Conservation (phyloP, 2,113 vertebrate genomes). For the Equus przewalskii region DNA sequence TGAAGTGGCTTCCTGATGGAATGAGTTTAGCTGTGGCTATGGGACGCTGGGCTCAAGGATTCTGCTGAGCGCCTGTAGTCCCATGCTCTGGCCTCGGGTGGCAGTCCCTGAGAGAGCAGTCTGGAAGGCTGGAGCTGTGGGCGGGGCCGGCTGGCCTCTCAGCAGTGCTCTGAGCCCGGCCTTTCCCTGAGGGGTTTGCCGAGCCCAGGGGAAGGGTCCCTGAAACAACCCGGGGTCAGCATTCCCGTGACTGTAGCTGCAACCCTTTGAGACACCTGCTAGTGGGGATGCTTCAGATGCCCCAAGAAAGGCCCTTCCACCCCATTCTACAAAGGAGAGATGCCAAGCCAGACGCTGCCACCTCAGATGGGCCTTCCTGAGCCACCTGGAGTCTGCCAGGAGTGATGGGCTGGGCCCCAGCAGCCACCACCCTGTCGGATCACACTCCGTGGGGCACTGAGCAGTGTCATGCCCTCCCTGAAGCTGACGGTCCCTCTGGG, state of each 20-base stretch:
- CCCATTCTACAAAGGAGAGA: background rate
- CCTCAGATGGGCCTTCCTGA: background rate
- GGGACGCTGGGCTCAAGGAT: background rate
- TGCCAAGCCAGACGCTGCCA: background rate
- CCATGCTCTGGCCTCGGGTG: too few species aligned
- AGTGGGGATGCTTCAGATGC: background rate
- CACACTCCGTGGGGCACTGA: background rate
- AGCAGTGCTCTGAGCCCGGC: background rate
- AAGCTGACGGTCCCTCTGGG: background rate
- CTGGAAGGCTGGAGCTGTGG: background rate
- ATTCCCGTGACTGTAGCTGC: background rate
- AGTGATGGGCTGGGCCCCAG: accelerated
- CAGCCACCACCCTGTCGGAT: background rate
- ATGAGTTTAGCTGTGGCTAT: background rate
- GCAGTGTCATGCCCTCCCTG: background rate
- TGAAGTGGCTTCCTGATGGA: background rate
- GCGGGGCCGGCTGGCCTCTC: background rate
- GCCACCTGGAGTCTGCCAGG: accelerated
- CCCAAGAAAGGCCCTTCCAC: background rate
- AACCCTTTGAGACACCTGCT: background rate
- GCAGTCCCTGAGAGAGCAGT: background rate
- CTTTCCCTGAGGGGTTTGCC: background rate
- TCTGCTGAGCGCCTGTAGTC: background rate
- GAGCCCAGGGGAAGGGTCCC: background rate
- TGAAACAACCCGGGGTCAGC: background rate